Evolutionary conservation across 2,113 vertebrate genomes (phyloP).

Genomic region (Nymphicus hollandicus): DNA sequence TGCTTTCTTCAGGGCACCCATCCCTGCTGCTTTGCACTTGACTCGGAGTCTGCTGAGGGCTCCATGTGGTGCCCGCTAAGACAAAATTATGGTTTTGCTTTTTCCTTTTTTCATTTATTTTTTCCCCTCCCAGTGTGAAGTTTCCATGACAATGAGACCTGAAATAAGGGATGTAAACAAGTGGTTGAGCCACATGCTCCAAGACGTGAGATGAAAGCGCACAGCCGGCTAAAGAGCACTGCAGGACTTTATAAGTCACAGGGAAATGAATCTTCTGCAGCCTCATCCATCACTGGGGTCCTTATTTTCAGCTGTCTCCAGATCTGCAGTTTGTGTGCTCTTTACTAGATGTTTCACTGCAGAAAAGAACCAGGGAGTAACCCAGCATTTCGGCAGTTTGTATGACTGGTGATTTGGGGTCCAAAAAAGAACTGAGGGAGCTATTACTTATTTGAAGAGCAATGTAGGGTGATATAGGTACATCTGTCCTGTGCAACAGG

Average conservation of each 20-base stretch:
- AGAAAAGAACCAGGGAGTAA: not conserved
- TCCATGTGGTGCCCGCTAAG: not conserved
- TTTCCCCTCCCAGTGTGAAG: not conserved
- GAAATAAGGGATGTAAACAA: not conserved
- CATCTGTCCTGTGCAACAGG: not conserved
- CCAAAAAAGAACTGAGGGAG: not conserved
- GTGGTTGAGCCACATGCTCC: fast-evolving
- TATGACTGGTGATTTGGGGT: not conserved
- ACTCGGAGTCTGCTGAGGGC: not conserved
- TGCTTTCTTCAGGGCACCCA: not conserved
- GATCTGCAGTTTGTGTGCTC: not conserved
- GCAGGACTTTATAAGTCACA: not conserved
- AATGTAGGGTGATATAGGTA: too few species aligned
- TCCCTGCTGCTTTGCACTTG: not conserved
- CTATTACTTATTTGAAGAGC: not conserved
- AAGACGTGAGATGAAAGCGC: not conserved
- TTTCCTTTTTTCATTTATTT: not conserved
- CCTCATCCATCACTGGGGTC: fast-evolving
- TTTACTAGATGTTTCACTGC: not conserved
- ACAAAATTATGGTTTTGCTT: not conserved
- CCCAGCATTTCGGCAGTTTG: not conserved
- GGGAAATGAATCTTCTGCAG: not conserved
- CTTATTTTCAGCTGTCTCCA: not conserved
- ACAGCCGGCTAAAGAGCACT: not conserved
- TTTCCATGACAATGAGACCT: not conserved